A percentile compares a stretch with the other conserved stretches of the same genome.
Evolutionary conservation across 2,888 invertebrate genomes (phyloP).

Genomic region (Oscheius sp.): DNA sequence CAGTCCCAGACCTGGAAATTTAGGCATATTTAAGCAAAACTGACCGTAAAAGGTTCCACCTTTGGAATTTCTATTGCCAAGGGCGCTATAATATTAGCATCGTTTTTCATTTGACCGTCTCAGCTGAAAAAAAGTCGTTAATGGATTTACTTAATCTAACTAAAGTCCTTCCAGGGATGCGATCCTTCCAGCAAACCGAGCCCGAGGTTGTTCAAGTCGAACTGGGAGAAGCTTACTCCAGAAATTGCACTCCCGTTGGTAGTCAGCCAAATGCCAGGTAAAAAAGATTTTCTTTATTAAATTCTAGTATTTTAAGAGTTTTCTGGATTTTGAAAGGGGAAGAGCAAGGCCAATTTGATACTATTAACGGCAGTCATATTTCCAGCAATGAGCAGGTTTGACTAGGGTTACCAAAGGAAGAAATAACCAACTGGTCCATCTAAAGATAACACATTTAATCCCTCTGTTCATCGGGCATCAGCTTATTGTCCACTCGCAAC

Average conservation of each 20-base stretch:
- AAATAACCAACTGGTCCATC: not conserved
- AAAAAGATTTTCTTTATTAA: not conserved
- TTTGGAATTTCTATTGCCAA: not conserved
- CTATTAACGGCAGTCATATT: slow-evolving; percentile 69
- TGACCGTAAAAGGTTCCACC: not conserved
- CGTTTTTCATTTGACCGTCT: too few species aligned
- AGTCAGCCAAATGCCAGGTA: slow-evolving; percentile 63
- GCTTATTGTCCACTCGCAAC: too few species aligned
- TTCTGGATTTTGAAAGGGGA: slow-evolving; percentile 70
- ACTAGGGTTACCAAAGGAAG: not conserved
- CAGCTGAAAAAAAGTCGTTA: too few species aligned
- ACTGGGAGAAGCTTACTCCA: slow-evolving; percentile 66
- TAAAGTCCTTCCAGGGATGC: slow-evolving; percentile 62
- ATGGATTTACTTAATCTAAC: too few species aligned
- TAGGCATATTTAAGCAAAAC: too few species aligned
- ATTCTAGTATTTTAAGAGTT: slow-evolving; percentile 49
- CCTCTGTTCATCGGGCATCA: too few species aligned
- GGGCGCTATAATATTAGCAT: too few species aligned
- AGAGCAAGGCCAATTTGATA: slow-evolving; percentile 61
- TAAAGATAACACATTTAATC: too few species aligned
- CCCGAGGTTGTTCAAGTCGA: slow-evolving; percentile 64
- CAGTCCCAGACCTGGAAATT: slow-evolving; percentile 18
- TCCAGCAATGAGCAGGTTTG: slow-evolving; percentile 68
- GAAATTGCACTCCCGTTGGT: slow-evolving; percentile 66
- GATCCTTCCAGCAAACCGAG: slow-evolving; percentile 53